These are phyloP conservation scores for Phenacoccus solenopsis DNA, from an alignment of 1,140 invertebrate species.

Conservation along the genomic window DNA sequence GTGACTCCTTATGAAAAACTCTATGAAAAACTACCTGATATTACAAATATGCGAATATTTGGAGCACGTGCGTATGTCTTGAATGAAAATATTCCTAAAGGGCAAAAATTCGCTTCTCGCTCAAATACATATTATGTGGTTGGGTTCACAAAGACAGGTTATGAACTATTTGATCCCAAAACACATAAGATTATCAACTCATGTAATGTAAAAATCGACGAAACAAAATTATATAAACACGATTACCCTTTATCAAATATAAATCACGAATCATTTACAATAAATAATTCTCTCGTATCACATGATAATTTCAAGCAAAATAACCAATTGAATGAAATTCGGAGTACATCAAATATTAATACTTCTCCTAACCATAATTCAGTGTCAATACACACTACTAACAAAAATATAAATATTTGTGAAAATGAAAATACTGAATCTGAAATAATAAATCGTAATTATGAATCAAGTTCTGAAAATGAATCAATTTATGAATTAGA, in stretches of 20 bases:
- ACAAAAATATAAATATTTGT: too few relatives aligned
- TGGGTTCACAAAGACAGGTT: not conserved
- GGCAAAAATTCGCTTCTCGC: not conserved
- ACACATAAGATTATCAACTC: not conserved
- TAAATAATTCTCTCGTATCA: too few relatives aligned
- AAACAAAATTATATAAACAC: not conserved
- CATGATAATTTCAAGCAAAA: too few relatives aligned
- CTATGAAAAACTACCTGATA: slow-evolving; percentile 27
- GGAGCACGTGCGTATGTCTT: slow-evolving; percentile 26
- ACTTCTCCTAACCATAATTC: too few relatives aligned
- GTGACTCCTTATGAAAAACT: slow-evolving; percentile 30
- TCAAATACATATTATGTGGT: not conserved
- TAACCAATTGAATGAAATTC: too few relatives aligned
- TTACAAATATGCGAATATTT: slow-evolving; percentile 30
- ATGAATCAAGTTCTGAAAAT: not conserved
- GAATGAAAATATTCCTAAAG: not conserved
- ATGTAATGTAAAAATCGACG: slow-evolving; percentile 5
- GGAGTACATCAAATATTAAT: too few relatives aligned
- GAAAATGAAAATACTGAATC: too few relatives aligned
- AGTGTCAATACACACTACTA: too few relatives aligned
- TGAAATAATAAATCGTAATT: too few relatives aligned
- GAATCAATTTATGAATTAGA: not conserved
- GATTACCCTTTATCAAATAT: not conserved
- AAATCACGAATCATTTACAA: not conserved
- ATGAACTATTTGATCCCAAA: not conserved